Base-by-base conservation (phyloP, 2,113 vertebrate genomes). In the Hypocryptadius cinnamomeus region DNA sequence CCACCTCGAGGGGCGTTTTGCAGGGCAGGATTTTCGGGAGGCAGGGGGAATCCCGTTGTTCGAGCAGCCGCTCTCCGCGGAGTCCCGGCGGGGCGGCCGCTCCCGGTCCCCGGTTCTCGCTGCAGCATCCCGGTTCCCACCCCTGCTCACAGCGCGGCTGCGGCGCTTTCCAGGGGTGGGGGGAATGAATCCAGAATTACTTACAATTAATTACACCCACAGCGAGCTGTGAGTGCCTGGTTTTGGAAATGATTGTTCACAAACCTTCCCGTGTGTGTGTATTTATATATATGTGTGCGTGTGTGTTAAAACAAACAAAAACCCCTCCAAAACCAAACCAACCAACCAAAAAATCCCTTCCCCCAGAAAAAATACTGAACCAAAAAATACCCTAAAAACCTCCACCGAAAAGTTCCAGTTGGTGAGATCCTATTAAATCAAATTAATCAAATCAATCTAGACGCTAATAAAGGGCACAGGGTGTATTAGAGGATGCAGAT, bases 1-100 rank as follows among this genome's bases (percentile, higher is more conserved):
- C 48, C 56, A 0, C 6, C 6, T 5, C 57, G 1, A 2, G 42
- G 3, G 48, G 2, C 33, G 21, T 2, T 42, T 23, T 33, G 40
- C 40, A 44, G 63, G 40, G 28, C 61, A 42, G 40, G 19, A 11
- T 42, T 64, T 16, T 31, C 42, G 1, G n/a, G 10, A 17, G 56
- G 57, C 57, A 37, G 31, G 7, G 13, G 70, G 8, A 40, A 13
- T 6, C 9, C 10, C 11, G 12, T 4, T 13, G 42, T 14, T 27
- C 0, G 48, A 42, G 79, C 37, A 25, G 45, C 89, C 9, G 1
- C 51, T 24, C 40, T 9, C 27, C 3, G 16, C 25, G 0, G 24
- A 50, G 35, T 11, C 35, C n/a, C 22, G 59, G 28, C 5, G 10
- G 14, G n/a, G 54, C 11, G 15, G 64, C 69, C 2, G 27, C 50